Conservation (phyloP, 1,140 invertebrate genomes). For the Caenorhabditis remanei region DNA sequence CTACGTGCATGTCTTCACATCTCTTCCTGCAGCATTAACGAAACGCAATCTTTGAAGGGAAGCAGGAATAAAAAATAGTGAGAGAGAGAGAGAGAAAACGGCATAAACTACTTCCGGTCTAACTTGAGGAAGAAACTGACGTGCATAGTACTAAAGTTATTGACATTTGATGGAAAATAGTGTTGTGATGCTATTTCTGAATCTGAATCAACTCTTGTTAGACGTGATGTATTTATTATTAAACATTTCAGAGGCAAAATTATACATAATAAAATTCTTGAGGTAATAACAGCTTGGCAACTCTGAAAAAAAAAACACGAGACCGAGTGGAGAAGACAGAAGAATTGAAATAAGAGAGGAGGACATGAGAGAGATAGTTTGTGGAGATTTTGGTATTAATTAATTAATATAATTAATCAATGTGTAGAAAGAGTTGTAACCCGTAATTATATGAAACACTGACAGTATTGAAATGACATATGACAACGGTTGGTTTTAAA, state of each 20-base stretch:
- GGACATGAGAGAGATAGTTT: not conserved
- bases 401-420: conserved; percentile 53
- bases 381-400: conserved; percentile 2
- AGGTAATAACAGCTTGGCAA: conserved; percentile 41
- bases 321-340: conserved; percentile 26
- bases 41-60: conserved; percentile 51
- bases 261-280: conserved; percentile 16
- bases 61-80: not conserved
- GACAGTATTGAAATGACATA: conserved; percentile 7
- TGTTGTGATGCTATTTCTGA: conserved; percentile 18
- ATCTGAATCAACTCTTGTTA: not conserved
- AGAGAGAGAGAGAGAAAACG: not conserved
- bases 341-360: not conserved
- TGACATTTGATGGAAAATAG: conserved; percentile 23
- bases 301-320: conserved; percentile 36
- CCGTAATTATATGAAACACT: conserved; percentile 29
- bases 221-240: not conserved
- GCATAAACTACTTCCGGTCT: conserved; percentile 18
- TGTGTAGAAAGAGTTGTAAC: conserved; percentile 25
- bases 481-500: conserved; percentile 2
- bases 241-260: not conserved
- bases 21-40: not conserved
- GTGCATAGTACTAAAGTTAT: conserved; percentile 42
- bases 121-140: conserved; percentile 7
- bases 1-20: conserved; percentile 43